Base-by-base conservation (phyloP, 2,888 invertebrate species). In the Cactoblastis cactorum region DNA sequence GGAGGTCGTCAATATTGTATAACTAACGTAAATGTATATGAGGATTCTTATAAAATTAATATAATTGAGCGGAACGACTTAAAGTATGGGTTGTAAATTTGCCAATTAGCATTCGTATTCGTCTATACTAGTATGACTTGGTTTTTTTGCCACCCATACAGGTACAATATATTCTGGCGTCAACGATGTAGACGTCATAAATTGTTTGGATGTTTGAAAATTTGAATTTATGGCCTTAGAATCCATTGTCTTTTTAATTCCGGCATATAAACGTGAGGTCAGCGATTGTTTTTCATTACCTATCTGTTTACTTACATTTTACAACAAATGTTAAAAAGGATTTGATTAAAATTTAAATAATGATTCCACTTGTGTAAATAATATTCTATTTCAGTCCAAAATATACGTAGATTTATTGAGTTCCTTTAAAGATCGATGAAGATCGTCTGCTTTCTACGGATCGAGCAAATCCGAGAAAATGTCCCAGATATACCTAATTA, bases 61-160 rank as follows among this genome's bases (percentile, higher is more conserved):
- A 77, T 77, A 76, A 80, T 78, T 74, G 70, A 73, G 63, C 67
- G 58, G 71, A 77, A 75, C 72, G 67, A 67, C 65, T 61, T 58
- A 58, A 61, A 65, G 73, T 76, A 77, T 75, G 73, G 80, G 78
- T 84, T 83, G 70, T 83, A 77, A 83, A 84, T 80, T 74, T 48
- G 71, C 64, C 69, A 75, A 84, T 85, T 86, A 80, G 69, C 82
- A 84, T 83, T 61, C 71, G 62, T 76, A 80, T 77, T 71, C 53
- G 60, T 69, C 55, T 63, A 67, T 57, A 63, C 59, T 54, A 65
- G 63, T 74, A 72, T 74, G 69, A 75, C 56, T 69, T 60, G 6
- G 65, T 67, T 71, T 69, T 69, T 59, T 62, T 63, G 64, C 66
- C 61, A 65, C 65, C 55, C 61, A 58, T 58, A 60, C 58, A 53